Evolutionary conservation across 2,797 vertebrate species (phyloP).

Genomic region (Netta rufina): DNA sequence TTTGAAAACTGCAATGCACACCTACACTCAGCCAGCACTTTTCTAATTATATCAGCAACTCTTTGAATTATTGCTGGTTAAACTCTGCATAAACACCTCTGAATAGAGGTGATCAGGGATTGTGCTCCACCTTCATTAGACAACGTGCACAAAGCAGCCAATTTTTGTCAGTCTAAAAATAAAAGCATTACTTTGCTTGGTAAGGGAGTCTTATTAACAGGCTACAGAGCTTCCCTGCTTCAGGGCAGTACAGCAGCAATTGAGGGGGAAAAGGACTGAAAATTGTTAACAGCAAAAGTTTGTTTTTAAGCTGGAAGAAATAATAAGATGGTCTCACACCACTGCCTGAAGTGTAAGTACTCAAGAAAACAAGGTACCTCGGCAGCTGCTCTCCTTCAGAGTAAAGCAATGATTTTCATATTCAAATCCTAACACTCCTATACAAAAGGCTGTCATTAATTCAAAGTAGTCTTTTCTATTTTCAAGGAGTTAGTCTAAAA

Average conservation of each 20-base stretch:
- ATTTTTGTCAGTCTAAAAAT: slow-evolving; percentile 50
- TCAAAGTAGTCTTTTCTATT: not conserved
- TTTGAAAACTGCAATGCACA: not conserved
- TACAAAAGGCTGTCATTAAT: not conserved
- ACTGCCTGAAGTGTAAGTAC: not conserved
- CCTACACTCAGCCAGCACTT: slow-evolving; percentile 51
- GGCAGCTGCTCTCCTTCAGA: not conserved
- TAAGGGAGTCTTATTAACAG: slow-evolving; percentile 4
- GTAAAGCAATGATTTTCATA: not conserved
- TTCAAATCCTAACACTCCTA: not conserved
- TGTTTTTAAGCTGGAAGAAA: not conserved
- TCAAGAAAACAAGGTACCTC: not conserved
- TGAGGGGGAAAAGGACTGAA: not conserved
- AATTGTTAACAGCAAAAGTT: not conserved
- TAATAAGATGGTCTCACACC: not conserved
- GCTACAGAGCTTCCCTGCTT: not conserved
- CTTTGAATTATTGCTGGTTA: slow-evolving; percentile 56
- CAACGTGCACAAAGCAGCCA: slow-evolving; percentile 32
- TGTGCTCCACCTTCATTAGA: slow-evolving; percentile 26
- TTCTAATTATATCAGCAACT: slow-evolving; percentile 54
- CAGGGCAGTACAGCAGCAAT: not conserved
- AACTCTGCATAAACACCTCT: slow-evolving; percentile 30
- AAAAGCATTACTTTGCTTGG: slow-evolving; percentile 5
- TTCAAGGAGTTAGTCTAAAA: not conserved
- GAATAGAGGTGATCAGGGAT: slow-evolving; percentile 26